Base-by-base conservation (phyloP, 1,140 invertebrate genomes). In the Drosophila sulfurigaster region DNA sequence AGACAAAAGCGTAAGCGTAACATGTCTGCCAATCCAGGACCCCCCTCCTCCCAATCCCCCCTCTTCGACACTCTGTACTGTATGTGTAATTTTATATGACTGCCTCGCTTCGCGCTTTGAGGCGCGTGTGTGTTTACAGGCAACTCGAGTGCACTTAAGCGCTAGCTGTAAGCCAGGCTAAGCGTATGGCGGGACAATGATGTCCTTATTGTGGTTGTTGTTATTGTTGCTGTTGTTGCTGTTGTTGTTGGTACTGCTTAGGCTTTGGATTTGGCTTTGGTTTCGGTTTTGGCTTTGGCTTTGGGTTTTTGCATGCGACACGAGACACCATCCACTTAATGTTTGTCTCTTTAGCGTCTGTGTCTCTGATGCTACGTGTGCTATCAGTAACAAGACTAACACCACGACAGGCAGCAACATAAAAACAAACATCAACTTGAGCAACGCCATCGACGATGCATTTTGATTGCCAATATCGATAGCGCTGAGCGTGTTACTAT, bases 111-210 rank as follows among this genome's bases (percentile, higher is more conserved):
- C 66, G 66, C 66, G 72, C 58, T 69, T 75, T 41, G 67, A 57
- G 60, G 65, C 69, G 73, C 52, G 79, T 82, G 76, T 88, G 71
- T 87, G 82, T 87, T 88, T 87, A 87, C 83, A 87, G 79, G 66
- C 69, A 87, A 80, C 83, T 88, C 73, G 78, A 87, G 83, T 87
- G 83, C 83, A 88, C 83, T 88, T 87, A 88, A 83, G 83, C 83
- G 73, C 77, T 79, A 52, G 46, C 70, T 67, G 67, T 78, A 74
- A 82, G 79, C 79, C 59, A 68, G 59, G 65, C 80, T 76, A 71
- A 88, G 77, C 67, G 30, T 63, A 66, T 66, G 66, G 65, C 54
- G 52, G 54, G 54, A 68, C 65, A 56, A 32, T 68, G 52, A 11
- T 65, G 20, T 20, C 28, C 7, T 16, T 63, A 57, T 13, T 58